Conservation (phyloP, 2,797 vertebrate species). For the Spondyliosoma cantharus region DNA sequence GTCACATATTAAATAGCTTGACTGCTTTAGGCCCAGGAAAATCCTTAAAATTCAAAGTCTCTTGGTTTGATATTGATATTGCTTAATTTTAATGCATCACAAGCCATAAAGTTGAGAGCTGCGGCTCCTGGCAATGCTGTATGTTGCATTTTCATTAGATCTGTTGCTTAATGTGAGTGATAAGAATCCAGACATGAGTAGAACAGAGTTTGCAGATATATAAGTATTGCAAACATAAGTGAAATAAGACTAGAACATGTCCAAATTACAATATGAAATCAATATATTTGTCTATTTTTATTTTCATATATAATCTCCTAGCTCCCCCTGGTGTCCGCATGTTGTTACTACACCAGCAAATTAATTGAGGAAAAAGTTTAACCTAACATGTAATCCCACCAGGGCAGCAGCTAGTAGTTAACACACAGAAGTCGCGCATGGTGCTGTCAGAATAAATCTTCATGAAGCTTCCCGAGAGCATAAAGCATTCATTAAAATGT, state of each 20-base stretch:
- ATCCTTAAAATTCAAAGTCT: not conserved
- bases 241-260: too few relatives aligned
- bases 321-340: slow-evolving; percentile 63
- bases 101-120: not conserved
- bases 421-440: slow-evolving; percentile 36
- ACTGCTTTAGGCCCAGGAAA: not conserved
- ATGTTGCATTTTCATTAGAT: not conserved
- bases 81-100: not conserved
- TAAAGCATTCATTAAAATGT: slow-evolving; percentile 69
- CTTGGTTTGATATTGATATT: not conserved
- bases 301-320: slow-evolving; percentile 30
- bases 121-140: not conserved
- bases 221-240: too few relatives aligned
- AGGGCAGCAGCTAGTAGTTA: slow-evolving; percentile 31
- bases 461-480: slow-evolving; percentile 45
- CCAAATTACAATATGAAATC: not conserved
- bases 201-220: not conserved
- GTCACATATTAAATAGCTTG: not conserved
- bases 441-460: slow-evolving; percentile 59
- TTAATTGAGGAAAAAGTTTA: not conserved
- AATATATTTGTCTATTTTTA: too few relatives aligned
- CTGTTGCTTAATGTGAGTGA: too few relatives aligned
- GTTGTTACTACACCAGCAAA: slow-evolving; percentile 10
- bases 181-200: not conserved
- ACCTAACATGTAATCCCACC: slow-evolving; percentile 3